Conservation (phyloP, 1,140 invertebrate genomes). For the Pemphigus obesinymphae region DNA sequence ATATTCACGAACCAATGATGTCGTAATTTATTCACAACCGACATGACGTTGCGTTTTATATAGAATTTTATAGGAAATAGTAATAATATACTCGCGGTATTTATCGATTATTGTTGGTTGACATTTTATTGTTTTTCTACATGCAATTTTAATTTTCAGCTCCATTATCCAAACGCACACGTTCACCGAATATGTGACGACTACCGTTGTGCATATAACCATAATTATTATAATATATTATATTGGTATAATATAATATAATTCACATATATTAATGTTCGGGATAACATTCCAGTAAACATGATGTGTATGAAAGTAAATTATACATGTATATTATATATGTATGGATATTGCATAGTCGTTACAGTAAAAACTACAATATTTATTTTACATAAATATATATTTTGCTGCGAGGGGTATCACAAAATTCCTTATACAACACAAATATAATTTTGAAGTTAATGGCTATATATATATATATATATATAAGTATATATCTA, state of each 20-base stretch:
- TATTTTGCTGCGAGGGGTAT: no score
- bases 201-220: neutral
- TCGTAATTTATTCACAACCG: neutral
- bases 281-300: neutral
- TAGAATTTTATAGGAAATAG: neutral
- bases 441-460: no score
- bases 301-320: neutral
- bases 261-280: neutral
- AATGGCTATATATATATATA: no score
- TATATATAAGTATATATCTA: no score
- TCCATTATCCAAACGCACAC: neutral
- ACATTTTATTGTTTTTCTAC: slow-evolving; percentile 27
- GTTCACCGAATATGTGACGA: no score
- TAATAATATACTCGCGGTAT: neutral
- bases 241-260: neutral
- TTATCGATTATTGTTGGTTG: neutral
- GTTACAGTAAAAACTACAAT: no score
- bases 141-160: slow-evolving; percentile 15
- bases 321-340: no score
- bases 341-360: no score
- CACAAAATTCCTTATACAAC: no score
- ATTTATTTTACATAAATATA: no score
- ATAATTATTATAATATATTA: neutral
- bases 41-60: no score
- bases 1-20: neutral